Base-by-base conservation (phyloP, 2,797 vertebrate species). In the Sebastes alutus region DNA sequence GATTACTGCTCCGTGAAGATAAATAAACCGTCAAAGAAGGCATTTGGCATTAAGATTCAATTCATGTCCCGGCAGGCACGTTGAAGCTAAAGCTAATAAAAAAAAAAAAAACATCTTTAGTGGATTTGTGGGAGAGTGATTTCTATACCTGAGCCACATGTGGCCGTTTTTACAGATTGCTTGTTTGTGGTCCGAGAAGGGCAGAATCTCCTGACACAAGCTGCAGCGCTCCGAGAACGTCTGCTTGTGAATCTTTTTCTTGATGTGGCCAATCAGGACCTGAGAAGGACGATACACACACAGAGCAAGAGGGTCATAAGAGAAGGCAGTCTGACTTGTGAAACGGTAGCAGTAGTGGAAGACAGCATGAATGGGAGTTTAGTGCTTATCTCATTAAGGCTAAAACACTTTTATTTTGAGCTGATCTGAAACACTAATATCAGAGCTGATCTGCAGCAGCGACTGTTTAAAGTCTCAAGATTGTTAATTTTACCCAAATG, bases 171-270 rank as follows among this genome's bases (percentile, higher is more conserved):
- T 90, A 87, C 98, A 99, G 33, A 94, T 88, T 0, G 97, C 96
- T 84, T 97, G 96, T 29, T 96, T 98, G 90, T 96, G 96, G 87
- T 99, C 96, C 0, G 95, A 96, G 94, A 99, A 99, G 0, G 98
- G 98, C 89, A 99, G 87, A 86, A 97, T 91, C 79, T 96, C 97
- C 77, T 97, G 97, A 87, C 98, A 99, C 90, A 99, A 76, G 64
- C 96, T 97, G 90, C 98, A 99, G 92, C 96, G 96, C 94, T 99
- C 98, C 0, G 96, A 95, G 88, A 99, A 99, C 0, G 96, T 97
- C 93, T 99, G 98, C 87, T 99, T 99, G 95, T 97, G 97, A 96
- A 99, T 97, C 93, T 99, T 99, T 89, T 99, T 99, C 87, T 96
- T 96, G 82, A 99, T 96, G 87, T 99, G 98, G 80, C 97, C 98